These are phyloP conservation scores for Ecliptopera silaceata DNA, from an alignment of 2,888 invertebrate genomes.

Conservation along the genomic window DNA sequence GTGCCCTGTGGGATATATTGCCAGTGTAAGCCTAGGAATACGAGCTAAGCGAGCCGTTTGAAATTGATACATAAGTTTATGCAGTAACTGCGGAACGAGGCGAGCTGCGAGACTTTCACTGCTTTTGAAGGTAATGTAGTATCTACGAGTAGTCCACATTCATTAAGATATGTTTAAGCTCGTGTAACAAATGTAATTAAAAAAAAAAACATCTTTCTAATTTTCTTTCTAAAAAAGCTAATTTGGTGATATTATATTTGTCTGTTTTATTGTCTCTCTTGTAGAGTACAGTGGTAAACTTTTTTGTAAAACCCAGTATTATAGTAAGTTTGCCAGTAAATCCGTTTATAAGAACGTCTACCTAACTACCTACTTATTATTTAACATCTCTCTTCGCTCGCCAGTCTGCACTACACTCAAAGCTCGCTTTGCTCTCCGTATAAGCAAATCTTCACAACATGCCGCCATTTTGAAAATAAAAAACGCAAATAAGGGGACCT, in stretches of 20 bases:
- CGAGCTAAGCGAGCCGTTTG: slow-evolving; percentile 1
- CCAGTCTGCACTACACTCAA: too few species aligned
- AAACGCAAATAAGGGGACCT: slow-evolving; percentile 50
- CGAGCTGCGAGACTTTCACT: not conserved
- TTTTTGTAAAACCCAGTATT: too few species aligned
- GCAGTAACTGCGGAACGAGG: not conserved
- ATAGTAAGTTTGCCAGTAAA: too few species aligned
- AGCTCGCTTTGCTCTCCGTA: slow-evolving; percentile 1
- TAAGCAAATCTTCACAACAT: slow-evolving; percentile 28
- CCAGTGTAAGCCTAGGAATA: not conserved
- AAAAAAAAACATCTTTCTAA: too few species aligned
- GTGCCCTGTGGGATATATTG: not conserved
- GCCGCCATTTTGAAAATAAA: slow-evolving; percentile 31
- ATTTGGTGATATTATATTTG: too few species aligned
- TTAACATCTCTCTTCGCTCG: not conserved
- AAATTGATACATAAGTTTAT: not conserved
- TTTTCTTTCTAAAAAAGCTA: too few species aligned
- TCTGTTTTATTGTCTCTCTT: too few species aligned
- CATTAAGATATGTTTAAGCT: too few species aligned
- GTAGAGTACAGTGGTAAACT: too few species aligned
- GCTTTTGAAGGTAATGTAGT: not conserved
- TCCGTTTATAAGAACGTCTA: too few species aligned
- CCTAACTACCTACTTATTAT: not conserved
- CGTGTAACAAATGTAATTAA: too few species aligned
- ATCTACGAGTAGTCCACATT: too few species aligned